phyloP scores from a whole-genome alignment of 2,113 vertebrate genomes.

The Brachirus orientalis region DNA sequence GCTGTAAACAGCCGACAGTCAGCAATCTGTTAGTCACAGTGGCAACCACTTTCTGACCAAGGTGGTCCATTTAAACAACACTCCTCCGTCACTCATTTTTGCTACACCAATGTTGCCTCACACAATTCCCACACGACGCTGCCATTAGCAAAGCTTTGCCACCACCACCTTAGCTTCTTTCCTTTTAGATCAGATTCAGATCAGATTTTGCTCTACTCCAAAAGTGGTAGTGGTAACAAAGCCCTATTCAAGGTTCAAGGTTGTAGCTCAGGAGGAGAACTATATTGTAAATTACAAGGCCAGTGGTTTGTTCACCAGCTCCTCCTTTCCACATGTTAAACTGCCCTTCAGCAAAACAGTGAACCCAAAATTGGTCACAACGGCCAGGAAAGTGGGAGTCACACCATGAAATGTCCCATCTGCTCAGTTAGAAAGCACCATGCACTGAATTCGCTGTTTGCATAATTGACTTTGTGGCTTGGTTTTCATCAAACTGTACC shows the following conservation, averaged over 20 bases:
- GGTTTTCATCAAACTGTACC: too few species aligned
- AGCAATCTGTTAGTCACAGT: too few species aligned
- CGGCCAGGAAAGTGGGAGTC: background rate
- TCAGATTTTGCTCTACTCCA: background rate
- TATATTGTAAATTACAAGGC: background rate
- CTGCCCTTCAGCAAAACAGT: slow-evolving; percentile 3
- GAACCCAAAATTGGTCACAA: background rate
- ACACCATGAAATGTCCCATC: background rate
- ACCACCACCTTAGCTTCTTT: too few species aligned
- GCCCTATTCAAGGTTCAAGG: slow-evolving; percentile 8
- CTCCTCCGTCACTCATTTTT: too few species aligned
- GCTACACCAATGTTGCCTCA: too few species aligned
- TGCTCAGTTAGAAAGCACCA: background rate
- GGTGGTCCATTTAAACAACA: too few species aligned
- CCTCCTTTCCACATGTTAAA: background rate
- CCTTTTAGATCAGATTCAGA: too few species aligned
- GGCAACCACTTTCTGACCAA: too few species aligned
- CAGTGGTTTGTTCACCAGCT: background rate
- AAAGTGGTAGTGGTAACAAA: background rate
- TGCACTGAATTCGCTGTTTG: background rate
- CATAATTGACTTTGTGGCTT: background rate
- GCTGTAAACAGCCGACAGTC: too few species aligned
- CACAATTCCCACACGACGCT: too few species aligned
- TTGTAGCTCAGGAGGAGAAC: background rate
- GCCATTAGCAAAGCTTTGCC: too few species aligned